Evolutionary conservation across 2,113 vertebrate species (phyloP).

Genomic region (Strigops habroptila): DNA sequence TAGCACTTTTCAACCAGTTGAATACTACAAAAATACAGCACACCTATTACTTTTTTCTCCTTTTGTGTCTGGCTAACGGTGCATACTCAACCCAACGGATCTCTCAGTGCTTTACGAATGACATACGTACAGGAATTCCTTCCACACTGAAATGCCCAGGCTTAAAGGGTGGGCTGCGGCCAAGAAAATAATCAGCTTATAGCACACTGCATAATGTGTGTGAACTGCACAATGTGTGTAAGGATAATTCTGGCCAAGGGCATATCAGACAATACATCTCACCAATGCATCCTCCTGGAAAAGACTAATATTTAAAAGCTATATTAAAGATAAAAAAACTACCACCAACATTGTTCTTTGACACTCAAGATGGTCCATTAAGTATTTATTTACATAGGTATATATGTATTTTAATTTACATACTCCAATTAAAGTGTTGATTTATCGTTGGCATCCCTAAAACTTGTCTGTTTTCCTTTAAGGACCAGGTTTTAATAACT

Average conservation of each 20-base stretch:
- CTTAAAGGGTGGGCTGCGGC: background rate
- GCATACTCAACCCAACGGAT: background rate
- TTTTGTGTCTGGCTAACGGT: background rate
- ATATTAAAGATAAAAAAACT: background rate
- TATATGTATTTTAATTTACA: background rate
- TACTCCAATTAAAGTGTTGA: background rate
- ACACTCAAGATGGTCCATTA: background rate
- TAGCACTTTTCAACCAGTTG: background rate
- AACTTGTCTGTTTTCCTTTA: background rate
- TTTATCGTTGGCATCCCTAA: background rate
- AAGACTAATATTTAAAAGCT: background rate
- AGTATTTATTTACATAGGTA: background rate
- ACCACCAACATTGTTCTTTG: background rate
- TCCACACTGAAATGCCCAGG: background rate
- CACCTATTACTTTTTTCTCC: background rate
- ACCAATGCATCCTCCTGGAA: background rate
- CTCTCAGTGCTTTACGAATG: background rate
- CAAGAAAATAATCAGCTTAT: conserved; percentile 42
- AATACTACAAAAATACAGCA: background rate
- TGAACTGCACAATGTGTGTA: background rate
- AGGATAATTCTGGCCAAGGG: conserved; percentile 31
- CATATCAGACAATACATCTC: background rate
- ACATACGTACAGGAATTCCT: conserved; percentile 9
- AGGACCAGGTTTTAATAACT: background rate
- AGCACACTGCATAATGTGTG: background rate